phyloP scores from a whole-genome alignment of 2,888 invertebrate species.

The Dasysyrphus albostriatus region DNA sequence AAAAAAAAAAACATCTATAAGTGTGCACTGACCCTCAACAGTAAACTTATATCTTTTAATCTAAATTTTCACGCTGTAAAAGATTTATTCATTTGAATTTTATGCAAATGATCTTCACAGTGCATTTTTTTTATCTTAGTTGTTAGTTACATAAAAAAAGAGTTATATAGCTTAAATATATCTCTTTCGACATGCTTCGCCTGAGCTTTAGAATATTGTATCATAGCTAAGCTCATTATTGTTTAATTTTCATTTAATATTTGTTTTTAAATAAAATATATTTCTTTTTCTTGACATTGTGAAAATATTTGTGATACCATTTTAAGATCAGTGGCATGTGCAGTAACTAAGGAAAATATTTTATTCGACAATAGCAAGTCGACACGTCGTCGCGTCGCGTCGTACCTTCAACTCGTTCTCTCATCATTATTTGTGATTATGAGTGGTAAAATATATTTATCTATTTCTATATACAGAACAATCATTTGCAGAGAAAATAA shows the following conservation, averaged over 20 bases:
- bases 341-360: neutral
- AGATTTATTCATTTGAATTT: constrained; percentile 68
- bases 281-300: neutral
- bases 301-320: neutral
- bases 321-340: constrained; percentile 6
- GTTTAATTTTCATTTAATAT: neutral
- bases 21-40: constrained; percentile 71
- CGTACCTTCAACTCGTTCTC: constrained; percentile 11
- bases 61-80: constrained; percentile 63
- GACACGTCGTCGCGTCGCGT: no score
- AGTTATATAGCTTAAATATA: constrained; percentile 5
- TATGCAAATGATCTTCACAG: constrained; percentile 69
- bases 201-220: neutral
- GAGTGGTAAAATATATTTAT: constrained; percentile 15
- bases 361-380: neutral
- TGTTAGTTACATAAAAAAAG: constrained; percentile 32
- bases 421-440: constrained; percentile 51
- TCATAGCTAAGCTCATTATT: neutral
- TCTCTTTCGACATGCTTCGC: neutral
- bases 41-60: constrained; percentile 12
- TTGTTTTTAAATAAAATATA: neutral
- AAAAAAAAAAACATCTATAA: no score
- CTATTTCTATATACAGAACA: constrained; percentile 1
- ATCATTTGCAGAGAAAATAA: constrained; percentile 16
- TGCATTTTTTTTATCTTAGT: constrained; percentile 29